These are phyloP conservation scores for Gobiocypris rarus DNA, from an alignment of 2,113 vertebrate species.

Conservation along the genomic window DNA sequence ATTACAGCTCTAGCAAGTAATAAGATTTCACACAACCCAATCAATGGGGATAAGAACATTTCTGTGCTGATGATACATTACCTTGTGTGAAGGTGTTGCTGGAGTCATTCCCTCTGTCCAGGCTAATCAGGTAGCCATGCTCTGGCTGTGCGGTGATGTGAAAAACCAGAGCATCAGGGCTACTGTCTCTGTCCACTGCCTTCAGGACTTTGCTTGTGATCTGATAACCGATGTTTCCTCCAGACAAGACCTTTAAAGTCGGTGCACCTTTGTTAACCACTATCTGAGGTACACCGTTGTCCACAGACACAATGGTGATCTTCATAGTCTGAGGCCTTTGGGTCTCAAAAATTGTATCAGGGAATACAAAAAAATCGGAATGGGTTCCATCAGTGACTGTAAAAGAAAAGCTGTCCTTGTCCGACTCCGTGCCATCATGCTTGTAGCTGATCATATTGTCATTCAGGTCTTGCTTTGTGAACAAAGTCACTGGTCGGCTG, in stretches of 20 bases:
- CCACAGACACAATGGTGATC: conserved; percentile 82
- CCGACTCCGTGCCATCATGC: conserved; percentile 86
- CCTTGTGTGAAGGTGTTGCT: conserved; percentile 90
- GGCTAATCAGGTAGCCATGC: conserved; percentile 87
- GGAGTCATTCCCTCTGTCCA: conserved; percentile 87
- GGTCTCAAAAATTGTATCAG: conserved; percentile 89
- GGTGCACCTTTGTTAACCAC: conserved; percentile 86
- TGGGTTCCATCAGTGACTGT: conserved; percentile 91
- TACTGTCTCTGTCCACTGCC: conserved; percentile 88
- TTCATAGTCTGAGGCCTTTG: conserved; percentile 87
- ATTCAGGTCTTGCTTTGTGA: conserved; percentile 94
- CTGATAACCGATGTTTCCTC: conserved; percentile 83
- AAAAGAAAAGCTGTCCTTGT: conserved; percentile 91
- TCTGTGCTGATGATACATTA: conserved; percentile 64
- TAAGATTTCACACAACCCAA: conserved; percentile 1
- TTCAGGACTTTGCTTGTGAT: conserved; percentile 85
- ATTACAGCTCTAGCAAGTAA: background rate
- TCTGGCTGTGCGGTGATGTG: conserved; percentile 79
- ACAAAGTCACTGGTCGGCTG: conserved; percentile 76
- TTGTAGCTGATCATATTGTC: conserved; percentile 95
- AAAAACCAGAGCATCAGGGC: conserved; percentile 76
- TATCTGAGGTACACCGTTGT: conserved; percentile 86
- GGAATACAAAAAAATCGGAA: conserved; percentile 90
- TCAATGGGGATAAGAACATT: background rate
- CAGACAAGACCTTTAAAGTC: conserved; percentile 82